Evolutionary conservation across 2,113 vertebrate species (phyloP).

Genomic region (Collichthys lucidus): DNA sequence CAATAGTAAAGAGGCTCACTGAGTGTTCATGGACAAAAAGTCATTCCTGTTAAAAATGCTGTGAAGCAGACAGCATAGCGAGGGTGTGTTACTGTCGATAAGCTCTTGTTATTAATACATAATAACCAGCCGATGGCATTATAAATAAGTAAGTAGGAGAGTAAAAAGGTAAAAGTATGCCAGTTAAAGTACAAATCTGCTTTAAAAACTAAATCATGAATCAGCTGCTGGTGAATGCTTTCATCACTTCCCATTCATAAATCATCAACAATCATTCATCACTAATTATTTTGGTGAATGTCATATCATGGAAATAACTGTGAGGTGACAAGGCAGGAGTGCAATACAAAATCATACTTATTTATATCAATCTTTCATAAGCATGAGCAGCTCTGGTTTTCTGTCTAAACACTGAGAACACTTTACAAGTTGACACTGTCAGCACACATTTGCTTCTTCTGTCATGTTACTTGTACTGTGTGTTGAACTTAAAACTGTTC

Average conservation of each 20-base stretch:
- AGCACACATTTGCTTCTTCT: not conserved
- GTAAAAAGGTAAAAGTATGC: too few species aligned
- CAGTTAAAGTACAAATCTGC: too few species aligned
- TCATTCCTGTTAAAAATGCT: constrained; percentile 35
- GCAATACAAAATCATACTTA: not conserved
- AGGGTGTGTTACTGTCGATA: constrained; percentile 52
- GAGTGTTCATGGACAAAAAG: constrained; percentile 18
- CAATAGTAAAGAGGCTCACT: constrained; percentile 20
- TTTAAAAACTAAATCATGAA: not conserved
- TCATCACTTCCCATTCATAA: too few species aligned
- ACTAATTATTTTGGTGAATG: not conserved
- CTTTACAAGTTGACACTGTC: not conserved
- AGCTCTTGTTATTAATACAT: constrained; percentile 25
- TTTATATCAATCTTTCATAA: not conserved
- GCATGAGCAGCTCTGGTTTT: not conserved
- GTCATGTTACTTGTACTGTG: too few species aligned
- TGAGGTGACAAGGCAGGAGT: too few species aligned
- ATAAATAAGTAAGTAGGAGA: constrained; percentile 3
- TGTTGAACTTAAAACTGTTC: not conserved
- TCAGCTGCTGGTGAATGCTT: not conserved
- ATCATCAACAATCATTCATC: not conserved
- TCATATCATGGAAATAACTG: not conserved
- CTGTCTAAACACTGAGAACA: not conserved
- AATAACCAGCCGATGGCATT: constrained; percentile 26
- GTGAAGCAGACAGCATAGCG: constrained; percentile 23